Percentiles rank a stretch among this genome's conserved stretches.
These are phyloP conservation scores for Anas platyrhynchos DNA, from an alignment of 2,113 vertebrate genomes.

Conservation along the genomic window DNA sequence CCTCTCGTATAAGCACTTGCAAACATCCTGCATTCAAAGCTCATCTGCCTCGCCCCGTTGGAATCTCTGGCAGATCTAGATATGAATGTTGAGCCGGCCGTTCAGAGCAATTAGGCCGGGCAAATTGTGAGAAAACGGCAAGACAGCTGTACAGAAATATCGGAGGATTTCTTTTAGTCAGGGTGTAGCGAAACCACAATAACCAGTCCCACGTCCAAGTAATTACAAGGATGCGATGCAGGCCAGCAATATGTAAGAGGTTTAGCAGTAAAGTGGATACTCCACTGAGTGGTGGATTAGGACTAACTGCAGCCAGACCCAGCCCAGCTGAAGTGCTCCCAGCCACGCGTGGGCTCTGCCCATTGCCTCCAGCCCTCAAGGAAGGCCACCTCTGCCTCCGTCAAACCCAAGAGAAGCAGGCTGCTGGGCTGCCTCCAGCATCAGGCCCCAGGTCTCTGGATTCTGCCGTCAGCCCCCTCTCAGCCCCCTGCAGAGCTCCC, in stretches of 20 bases:
- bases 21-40: background rate
- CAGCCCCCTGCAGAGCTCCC: fast-evolving
- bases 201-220: background rate
- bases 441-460: background rate
- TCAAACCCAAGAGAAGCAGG: background rate
- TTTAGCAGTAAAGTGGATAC: background rate
- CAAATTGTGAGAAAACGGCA: background rate
- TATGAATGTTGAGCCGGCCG: background rate
- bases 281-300: background rate
- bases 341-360: background rate
- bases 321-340: background rate
- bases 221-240: background rate
- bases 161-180: background rate
- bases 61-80: background rate
- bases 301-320: background rate
- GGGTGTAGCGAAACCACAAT: background rate
- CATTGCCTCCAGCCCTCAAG: fast-evolving
- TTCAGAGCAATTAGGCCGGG: background rate
- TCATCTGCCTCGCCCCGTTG: background rate
- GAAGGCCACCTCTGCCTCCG: background rate
- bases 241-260: background rate
- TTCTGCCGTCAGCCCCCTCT: background rate
- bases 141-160: background rate
- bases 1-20: background rate
- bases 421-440: background rate